phyloP scores from a whole-genome alignment of 2,888 invertebrate genomes.

The Caenorhabditis plicata region DNA sequence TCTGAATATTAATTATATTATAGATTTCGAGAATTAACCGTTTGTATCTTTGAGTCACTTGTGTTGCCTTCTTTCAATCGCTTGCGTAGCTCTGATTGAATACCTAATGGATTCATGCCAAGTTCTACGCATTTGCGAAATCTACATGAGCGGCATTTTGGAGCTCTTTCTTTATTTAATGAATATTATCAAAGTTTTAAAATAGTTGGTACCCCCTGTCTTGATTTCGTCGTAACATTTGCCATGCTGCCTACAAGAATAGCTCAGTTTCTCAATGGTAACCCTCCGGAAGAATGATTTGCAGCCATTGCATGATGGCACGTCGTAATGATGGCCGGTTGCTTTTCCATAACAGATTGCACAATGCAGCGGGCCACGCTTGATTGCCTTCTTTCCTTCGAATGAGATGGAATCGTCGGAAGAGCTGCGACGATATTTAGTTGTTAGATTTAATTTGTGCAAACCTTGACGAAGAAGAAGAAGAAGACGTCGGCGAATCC shows the following conservation, averaged over 20 bases:
- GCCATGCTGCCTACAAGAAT: slow-evolving; percentile 2
- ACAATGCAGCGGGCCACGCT: slow-evolving; percentile 13
- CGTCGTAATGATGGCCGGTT: slow-evolving; percentile 27
- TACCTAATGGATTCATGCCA: slow-evolving; percentile 12
- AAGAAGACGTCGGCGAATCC: too few relatives aligned
- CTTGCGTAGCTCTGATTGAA: neutral
- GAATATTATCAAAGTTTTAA: neutral
- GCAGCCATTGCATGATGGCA: slow-evolving; percentile 16
- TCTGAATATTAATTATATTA: too few relatives aligned
- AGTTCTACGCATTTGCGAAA: slow-evolving; percentile 4
- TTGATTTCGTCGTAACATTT: slow-evolving; percentile 7
- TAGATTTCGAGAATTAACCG: too few relatives aligned
- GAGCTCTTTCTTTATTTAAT: slow-evolving; percentile 1
- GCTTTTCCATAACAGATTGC: slow-evolving; percentile 23
- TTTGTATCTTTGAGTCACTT: too few relatives aligned
- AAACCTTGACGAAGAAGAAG: too few relatives aligned
- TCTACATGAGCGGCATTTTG: slow-evolving; percentile 18
- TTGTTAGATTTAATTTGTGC: too few relatives aligned
- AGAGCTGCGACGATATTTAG: too few relatives aligned
- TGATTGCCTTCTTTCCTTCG: slow-evolving; percentile 15
- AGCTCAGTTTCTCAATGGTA: slow-evolving; percentile 11
- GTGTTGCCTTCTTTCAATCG: too few relatives aligned
- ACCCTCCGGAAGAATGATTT: slow-evolving; percentile 20
- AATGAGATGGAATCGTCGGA: too few relatives aligned
- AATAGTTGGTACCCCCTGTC: slow-evolving; percentile 4